Percentiles rank a stretch among this genome's conserved stretches.
These are phyloP conservation scores for Pleuronectes platessa DNA, from an alignment of 2,113 vertebrate genomes.

Conservation along the genomic window DNA sequence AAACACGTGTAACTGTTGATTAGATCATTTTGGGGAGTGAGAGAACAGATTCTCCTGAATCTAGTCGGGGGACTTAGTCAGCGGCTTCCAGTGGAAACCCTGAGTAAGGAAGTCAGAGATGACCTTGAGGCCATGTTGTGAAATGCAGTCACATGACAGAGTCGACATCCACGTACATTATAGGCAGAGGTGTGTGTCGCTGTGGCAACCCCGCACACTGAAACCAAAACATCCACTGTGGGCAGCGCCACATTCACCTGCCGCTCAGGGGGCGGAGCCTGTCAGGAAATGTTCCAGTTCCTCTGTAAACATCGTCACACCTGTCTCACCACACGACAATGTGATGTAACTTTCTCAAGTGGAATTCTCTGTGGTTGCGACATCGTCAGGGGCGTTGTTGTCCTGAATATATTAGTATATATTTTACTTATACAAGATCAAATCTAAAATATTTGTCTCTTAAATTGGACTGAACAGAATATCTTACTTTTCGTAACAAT, in stretches of 20 bases:
- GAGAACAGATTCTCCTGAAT: background rate
- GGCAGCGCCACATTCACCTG: background rate
- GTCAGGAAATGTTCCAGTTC: conserved; percentile 10
- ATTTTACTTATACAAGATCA: no score
- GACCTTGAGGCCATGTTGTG: conserved; percentile 39
- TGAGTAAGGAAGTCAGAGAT: conserved; percentile 25
- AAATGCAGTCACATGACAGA: conserved; percentile 54
- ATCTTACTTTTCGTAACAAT: no score
- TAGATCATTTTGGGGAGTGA: background rate
- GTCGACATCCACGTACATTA: conserved; percentile 33
- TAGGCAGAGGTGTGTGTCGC: conserved; percentile 61
- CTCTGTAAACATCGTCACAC: background rate
- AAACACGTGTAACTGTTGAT: background rate
- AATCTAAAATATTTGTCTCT: no score
- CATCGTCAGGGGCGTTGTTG: background rate
- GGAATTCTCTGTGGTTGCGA: conserved; percentile 15
- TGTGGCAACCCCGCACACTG: conserved; percentile 42
- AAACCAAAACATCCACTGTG: conserved; percentile 58
- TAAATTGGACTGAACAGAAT: no score
- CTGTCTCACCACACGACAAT: conserved; percentile 15
- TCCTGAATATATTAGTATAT: background rate
- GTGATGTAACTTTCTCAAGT: background rate
- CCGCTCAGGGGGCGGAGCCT: conserved; percentile 23
- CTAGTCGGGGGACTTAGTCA: background rate
- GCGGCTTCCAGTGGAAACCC: conserved; percentile 29